Evolutionary conservation across 1,140 invertebrate species (phyloP), one percentile per base, ranked within the genome.

Genomic region (Drosophila kepulauana): DNA sequence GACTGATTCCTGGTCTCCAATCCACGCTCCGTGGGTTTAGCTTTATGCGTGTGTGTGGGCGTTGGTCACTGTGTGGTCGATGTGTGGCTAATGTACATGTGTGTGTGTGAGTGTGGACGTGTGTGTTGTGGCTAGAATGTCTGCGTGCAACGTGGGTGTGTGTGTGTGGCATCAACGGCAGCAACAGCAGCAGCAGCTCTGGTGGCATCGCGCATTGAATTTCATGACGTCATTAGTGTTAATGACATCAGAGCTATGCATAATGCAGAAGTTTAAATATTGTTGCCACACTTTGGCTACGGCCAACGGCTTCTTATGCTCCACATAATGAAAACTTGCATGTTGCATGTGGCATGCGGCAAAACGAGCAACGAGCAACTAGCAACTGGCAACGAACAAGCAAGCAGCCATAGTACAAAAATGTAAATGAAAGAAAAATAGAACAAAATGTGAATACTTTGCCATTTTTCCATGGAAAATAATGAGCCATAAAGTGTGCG

Each of bases 191-290:
- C 1, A 38, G 8, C 33, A 58, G 59, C 52, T 65, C 67, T 25
- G 10, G 46, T 75, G 25, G 81, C 62, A 46, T 49, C 59, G 64
- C 56, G 81, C 81, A 84, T 84, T 80, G 68, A 80, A 71, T 84
- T 86, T 85, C 81, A 86, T 84, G 81, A 85, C 81, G 82, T 84
- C 81, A 78, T 84, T 84, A 84, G 81, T 79, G 81, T 77, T 84
- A 84, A 84, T 84, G 81, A 75, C 81, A 66, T 75, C 67, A 75
- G 72, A 46, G 62, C 49, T 75, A 82, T 82, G 81, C 81, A 82
- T 82, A 65, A 82, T 84, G 81, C 81, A 59, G 51, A 59, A 75
- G 68, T 78, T 84, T 81, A 84, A 84, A 81, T 75, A 81, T 85
- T 81, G 54, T 57, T 49, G 61, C 73, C 68, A 66, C 80, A 75